These are phyloP conservation scores for Chrysodeixis includens DNA, from an alignment of 2,888 invertebrate genomes.

Conservation along the genomic window DNA sequence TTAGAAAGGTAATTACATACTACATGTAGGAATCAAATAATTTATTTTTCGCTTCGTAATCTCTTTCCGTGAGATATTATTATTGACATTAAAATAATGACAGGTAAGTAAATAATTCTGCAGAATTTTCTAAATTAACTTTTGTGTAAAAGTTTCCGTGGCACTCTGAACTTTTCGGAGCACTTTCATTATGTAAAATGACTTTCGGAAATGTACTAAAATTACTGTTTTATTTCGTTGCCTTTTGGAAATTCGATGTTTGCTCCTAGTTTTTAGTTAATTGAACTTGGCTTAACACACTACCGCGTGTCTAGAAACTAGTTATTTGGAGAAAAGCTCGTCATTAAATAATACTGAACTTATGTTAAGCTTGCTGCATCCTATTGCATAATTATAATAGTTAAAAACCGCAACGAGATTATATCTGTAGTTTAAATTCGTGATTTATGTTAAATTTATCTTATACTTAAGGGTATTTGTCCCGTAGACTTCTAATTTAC, in stretches of 20 bases:
- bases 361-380: no score
- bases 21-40: constrained; percentile 6
- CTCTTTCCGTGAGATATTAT: constrained; percentile 37
- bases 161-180: not conserved
- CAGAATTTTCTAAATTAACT: constrained; percentile 14
- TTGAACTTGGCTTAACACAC: no score
- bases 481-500: not conserved
- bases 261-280: no score
- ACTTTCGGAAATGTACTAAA: constrained; percentile 23
- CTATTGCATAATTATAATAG: no score
- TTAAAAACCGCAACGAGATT: no score
- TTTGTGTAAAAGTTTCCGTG: constrained; percentile 28
- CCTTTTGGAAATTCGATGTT: no score
- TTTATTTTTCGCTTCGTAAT: not conserved
- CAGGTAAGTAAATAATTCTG: constrained; percentile 19
- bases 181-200: constrained; percentile 24
- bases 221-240: constrained; percentile 11
- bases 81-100: constrained; percentile 46
- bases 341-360: no score
- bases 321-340: no score
- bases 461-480: not conserved
- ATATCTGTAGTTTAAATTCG: no score
- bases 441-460: no score
- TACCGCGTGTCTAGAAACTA: no score
- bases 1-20: constrained; percentile 14